A percentile compares a stretch with the other conserved stretches of the same genome.
Conservation (phyloP, 2,888 invertebrate genomes). For the Microctonus hyperodae region DNA sequence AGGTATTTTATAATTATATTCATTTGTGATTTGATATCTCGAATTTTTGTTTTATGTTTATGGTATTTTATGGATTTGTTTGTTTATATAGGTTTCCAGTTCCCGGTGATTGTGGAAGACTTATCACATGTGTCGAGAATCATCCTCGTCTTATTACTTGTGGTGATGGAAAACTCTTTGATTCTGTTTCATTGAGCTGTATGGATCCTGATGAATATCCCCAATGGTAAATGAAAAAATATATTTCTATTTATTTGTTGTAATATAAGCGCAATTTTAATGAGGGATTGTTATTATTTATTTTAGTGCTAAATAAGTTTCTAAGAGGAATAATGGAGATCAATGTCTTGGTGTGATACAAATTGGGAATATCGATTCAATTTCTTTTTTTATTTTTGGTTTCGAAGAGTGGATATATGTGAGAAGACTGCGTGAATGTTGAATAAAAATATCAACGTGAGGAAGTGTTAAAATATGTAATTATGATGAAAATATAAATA, state of each 20-base stretch:
- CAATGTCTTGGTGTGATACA: background rate
- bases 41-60: background rate
- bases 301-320: constrained; percentile 18
- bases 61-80: background rate
- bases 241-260: too few species aligned
- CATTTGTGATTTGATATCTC: too few species aligned
- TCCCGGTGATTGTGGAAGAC: constrained; percentile 83
- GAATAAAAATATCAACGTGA: background rate
- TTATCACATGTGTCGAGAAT: constrained; percentile 91
- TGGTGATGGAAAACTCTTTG: constrained; percentile 87
- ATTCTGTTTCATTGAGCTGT: constrained; percentile 82
- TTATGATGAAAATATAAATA: background rate
- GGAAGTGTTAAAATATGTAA: background rate
- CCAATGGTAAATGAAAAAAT: constrained; percentile 54
- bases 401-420: background rate
- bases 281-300: constrained; percentile 2
- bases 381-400: background rate
- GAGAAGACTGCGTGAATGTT: background rate
- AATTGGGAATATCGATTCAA: background rate
- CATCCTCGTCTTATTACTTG: constrained; percentile 87
- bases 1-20: constrained; percentile 60
- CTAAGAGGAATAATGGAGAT: background rate
- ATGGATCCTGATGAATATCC: constrained; percentile 74
- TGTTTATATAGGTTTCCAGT: constrained; percentile 78
- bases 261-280: background rate